Conservation (phyloP, 1,140 invertebrate genomes). For the Drosophila murphyi region DNA sequence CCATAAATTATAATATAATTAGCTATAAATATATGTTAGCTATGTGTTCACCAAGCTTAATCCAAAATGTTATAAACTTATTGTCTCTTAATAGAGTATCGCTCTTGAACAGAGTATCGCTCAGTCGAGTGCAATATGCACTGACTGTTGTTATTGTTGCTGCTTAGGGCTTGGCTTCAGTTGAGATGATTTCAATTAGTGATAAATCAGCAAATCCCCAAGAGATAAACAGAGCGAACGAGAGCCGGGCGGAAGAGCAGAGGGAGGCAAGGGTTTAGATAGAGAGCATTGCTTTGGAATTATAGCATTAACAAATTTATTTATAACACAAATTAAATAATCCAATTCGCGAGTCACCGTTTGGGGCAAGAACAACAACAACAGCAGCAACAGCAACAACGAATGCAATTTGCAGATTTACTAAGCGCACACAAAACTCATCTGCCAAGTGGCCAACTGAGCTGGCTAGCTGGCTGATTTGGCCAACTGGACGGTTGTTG, state of each 20-base stretch:
- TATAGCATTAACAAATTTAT: conserved; percentile 81
- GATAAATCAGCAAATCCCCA: conserved; percentile 40
- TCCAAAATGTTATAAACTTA: neutral
- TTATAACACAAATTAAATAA: conserved; percentile 82
- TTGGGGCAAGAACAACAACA: conserved; percentile 55
- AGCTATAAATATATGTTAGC: too few species aligned
- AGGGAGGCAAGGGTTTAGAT: neutral
- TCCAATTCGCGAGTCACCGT: conserved; percentile 52
- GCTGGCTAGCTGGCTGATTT: neutral
- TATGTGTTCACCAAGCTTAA: neutral
- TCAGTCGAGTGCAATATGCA: neutral
- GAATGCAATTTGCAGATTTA: conserved; percentile 70
- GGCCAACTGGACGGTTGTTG: conserved; percentile 13
- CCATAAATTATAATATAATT: too few species aligned
- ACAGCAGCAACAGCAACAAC: conserved; percentile 55
- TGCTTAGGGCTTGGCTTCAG: conserved; percentile 24
- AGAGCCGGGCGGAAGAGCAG: neutral
- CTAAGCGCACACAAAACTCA: conserved; percentile 16
- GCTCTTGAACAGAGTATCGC: neutral
- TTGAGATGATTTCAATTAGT: conserved; percentile 72
- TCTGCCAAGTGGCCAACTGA: conserved; percentile 26
- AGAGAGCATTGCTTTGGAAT: conserved; percentile 47
- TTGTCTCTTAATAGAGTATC: neutral
- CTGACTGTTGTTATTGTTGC: neutral
- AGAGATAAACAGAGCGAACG: neutral